Percentiles rank a stretch among this genome's conserved stretches.
Conservation (phyloP, 1,140 invertebrate species). For the Coelopa frigida region DNA sequence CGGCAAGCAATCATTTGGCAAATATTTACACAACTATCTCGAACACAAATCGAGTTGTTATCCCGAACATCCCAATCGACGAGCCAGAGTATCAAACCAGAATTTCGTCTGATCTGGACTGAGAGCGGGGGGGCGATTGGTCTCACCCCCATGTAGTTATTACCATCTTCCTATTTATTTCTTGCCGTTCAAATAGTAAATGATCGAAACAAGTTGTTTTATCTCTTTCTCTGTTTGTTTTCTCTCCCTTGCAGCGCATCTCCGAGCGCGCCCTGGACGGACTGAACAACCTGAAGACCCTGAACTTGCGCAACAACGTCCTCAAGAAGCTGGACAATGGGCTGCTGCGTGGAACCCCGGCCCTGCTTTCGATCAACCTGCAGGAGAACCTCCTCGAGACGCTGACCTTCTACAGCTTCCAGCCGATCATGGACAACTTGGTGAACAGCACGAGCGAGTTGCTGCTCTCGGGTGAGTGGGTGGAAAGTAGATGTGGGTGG, state of each 20-base stretch:
- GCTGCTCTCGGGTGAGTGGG: constrained; percentile 64
- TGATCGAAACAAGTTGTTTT: not conserved
- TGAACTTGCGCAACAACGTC: constrained; percentile 66
- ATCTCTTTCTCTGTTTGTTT: not conserved
- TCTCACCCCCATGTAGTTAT: too few species aligned
- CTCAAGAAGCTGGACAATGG: constrained; percentile 56
- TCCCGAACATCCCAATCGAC: too few species aligned
- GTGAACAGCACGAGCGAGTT: constrained; percentile 63
- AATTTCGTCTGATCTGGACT: too few species aligned
- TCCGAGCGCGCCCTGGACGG: constrained; percentile 64
- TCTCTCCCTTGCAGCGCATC: constrained; percentile 47
- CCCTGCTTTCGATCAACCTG: constrained; percentile 62
- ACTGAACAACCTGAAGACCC: constrained; percentile 55
- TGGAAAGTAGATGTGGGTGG: too few species aligned
- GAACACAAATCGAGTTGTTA: too few species aligned
- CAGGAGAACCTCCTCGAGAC: constrained; percentile 63
- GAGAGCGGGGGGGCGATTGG: too few species aligned
- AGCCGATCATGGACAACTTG: constrained; percentile 65
- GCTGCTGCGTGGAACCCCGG: constrained; percentile 57
- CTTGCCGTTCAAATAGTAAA: too few species aligned
- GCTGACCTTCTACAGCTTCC: constrained; percentile 63
- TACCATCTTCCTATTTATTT: too few species aligned
- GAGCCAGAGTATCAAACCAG: too few species aligned
- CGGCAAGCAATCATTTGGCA: too few species aligned
- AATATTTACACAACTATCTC: too few species aligned